Evolutionary conservation across 2,888 invertebrate species (phyloP).

Genomic region (Drosophila dives): DNA sequence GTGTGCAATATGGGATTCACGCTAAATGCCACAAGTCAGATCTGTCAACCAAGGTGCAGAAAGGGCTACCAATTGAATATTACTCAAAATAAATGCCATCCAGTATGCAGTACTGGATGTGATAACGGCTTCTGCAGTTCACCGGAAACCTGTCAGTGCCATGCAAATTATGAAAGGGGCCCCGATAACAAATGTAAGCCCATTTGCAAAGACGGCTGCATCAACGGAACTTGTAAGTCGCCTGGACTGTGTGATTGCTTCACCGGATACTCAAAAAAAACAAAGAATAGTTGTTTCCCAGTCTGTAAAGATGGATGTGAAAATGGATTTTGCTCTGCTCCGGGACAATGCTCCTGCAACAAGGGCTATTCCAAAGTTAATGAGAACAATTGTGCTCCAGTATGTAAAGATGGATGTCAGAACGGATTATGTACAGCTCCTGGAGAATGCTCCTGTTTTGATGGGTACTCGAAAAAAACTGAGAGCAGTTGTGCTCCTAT

Average conservation of each 20-base stretch:
- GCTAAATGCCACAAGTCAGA: slow-evolving; percentile 67
- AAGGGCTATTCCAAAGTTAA: slow-evolving; percentile 1
- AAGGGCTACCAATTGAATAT: slow-evolving; percentile 36
- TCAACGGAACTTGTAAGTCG: slow-evolving; percentile 86
- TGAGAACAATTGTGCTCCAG: slow-evolving; percentile 16
- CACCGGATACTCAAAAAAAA: slow-evolving; percentile 84
- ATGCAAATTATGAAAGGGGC: slow-evolving; percentile 32
- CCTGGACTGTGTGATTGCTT: slow-evolving; percentile 90
- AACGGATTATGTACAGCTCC: slow-evolving; percentile 89
- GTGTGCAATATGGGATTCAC: slow-evolving; percentile 86
- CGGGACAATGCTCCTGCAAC: slow-evolving; percentile 17
- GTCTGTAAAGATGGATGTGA: slow-evolving; percentile 10
- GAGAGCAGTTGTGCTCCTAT: slow-evolving; percentile 37
- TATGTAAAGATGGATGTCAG: slow-evolving; percentile 24
- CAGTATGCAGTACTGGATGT: slow-evolving; percentile 52
- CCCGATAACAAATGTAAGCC: slow-evolving; percentile 42
- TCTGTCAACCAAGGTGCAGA: slow-evolving; percentile 73
- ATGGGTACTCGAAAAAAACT: slow-evolving; percentile 85
- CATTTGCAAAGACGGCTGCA: slow-evolving; percentile 66
- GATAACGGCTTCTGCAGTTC: slow-evolving; percentile 58
- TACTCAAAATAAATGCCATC: slow-evolving; percentile 40
- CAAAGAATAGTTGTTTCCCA: not conserved
- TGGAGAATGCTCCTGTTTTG: slow-evolving; percentile 89
- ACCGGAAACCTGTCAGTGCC: slow-evolving; percentile 52
- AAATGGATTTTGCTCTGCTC: slow-evolving; percentile 30